Percentiles rank a stretch among this genome's conserved stretches.
phyloP scores from a whole-genome alignment of 1,140 invertebrate genomes.

The Pogonomyrmex barbatus region DNA sequence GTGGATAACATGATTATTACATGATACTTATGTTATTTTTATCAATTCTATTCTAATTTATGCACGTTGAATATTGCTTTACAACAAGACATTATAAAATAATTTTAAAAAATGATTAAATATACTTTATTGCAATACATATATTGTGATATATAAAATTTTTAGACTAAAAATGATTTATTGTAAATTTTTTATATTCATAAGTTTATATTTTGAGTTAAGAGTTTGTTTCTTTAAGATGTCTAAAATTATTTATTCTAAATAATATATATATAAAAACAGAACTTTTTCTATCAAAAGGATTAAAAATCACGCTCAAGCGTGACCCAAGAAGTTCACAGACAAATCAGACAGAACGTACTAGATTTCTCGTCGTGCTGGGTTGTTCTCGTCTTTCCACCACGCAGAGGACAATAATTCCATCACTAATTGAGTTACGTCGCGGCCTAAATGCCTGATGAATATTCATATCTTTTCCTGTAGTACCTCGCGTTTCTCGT shows the following conservation, averaged over 20 bases:
- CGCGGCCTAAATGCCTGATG: conserved; percentile 78
- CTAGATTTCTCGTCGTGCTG: conserved; percentile 61
- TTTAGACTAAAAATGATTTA: not conserved
- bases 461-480: conserved; percentile 80
- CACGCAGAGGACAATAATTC: conserved; percentile 78
- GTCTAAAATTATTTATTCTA: not conserved
- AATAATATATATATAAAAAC: conserved; percentile 20
- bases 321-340: conserved; percentile 69
- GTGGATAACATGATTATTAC: not conserved
- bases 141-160: not conserved
- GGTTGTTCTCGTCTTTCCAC: conserved; percentile 70
- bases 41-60: not conserved
- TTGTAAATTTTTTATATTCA: not conserved
- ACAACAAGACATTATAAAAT: conserved; percentile 9
- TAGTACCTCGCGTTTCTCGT: conserved; percentile 52
- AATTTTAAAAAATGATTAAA: not conserved
- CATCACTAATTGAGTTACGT: conserved; percentile 79
- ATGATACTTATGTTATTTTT: not conserved
- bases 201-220: not conserved
- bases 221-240: not conserved
- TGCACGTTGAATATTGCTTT: not conserved
- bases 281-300: conserved; percentile 31
- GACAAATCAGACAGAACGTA: conserved; percentile 71
- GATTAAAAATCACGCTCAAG: conserved; percentile 46
- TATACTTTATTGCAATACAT: too few relatives aligned